These are phyloP conservation scores for Charadrius vociferus DNA, from an alignment of 2,113 vertebrate species.

Conservation along the genomic window DNA sequence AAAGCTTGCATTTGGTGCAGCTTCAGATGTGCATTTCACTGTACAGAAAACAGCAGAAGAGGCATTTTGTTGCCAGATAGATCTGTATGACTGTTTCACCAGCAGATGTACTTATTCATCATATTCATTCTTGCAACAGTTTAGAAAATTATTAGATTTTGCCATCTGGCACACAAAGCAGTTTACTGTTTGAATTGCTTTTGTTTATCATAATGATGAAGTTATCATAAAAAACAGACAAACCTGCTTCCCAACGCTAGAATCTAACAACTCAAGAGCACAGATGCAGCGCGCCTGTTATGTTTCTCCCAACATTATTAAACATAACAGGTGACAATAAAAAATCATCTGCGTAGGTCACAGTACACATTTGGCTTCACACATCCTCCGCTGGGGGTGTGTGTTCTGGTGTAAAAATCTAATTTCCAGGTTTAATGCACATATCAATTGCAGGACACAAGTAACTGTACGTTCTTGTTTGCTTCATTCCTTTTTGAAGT, in stretches of 20 bases:
- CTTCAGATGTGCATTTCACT: slow-evolving; percentile 43
- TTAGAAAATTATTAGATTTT: slow-evolving; percentile 61
- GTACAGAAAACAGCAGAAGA: slow-evolving; percentile 16
- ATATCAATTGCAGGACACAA: background rate
- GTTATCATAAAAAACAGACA: slow-evolving; percentile 1
- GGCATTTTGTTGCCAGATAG: slow-evolving; percentile 27
- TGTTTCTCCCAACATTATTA: background rate
- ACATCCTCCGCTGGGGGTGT: background rate
- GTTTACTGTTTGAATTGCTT: slow-evolving; percentile 46
- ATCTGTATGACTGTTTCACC: slow-evolving; percentile 32
- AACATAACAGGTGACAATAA: background rate
- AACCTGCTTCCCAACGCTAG: background rate
- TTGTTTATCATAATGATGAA: slow-evolving; percentile 45
- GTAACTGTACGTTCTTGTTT: background rate
- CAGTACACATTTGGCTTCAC: background rate
- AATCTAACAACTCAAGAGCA: background rate
- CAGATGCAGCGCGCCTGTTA: background rate
- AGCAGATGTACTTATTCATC: slow-evolving; percentile 65
- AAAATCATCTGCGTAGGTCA: background rate
- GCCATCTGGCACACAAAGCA: slow-evolving; percentile 57
- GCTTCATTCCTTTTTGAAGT: background rate
- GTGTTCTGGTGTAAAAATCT: background rate
- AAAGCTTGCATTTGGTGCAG: background rate
- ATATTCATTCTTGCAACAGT: slow-evolving; percentile 44
- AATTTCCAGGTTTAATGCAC: background rate